Percentiles rank a stretch among this genome's conserved stretches.
phyloP scores from a whole-genome alignment of 2,888 invertebrate species.

The Andrena haemorrhoa region DNA sequence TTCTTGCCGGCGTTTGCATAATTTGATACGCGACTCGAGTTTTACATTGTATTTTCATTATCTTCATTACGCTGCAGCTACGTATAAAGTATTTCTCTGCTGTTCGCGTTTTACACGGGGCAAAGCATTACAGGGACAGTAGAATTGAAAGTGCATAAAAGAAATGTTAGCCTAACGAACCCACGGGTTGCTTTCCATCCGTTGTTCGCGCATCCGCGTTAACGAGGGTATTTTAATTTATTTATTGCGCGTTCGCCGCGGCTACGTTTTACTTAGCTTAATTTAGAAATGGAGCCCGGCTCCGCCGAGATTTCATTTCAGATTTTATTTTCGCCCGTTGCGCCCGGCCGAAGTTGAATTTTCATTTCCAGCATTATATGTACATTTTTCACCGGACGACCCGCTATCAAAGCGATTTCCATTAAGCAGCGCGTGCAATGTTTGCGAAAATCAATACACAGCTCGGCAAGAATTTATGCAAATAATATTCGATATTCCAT shows the following conservation, averaged over 20 bases:
- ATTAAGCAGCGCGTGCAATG: conserved; percentile 21
- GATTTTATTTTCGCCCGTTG: conserved; percentile 14
- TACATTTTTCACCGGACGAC: conserved; percentile 6
- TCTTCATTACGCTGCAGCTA: conserved; percentile 54
- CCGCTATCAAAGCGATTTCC: conserved; percentile 24
- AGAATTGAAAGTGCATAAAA: neutral
- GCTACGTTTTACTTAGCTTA: neutral
- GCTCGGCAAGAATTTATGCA: conserved; percentile 16
- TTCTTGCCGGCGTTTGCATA: conserved; percentile 53
- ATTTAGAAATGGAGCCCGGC: conserved; percentile 34
- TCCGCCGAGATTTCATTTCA: conserved; percentile 19
- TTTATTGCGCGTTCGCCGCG: neutral
- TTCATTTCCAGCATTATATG: conserved; percentile 27
- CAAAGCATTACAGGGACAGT: conserved; percentile 21
- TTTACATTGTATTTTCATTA: conserved; percentile 61
- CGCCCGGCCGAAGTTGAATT: neutral
- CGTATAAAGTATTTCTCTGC: conserved; percentile 30
- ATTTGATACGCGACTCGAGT: conserved; percentile 50
- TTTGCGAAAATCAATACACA: conserved; percentile 42
- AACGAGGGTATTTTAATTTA: neutral
- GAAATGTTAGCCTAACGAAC: neutral
- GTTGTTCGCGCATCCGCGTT: neutral
- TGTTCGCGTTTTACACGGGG: conserved; percentile 14
- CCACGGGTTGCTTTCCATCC: neutral
- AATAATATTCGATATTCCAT: conserved; percentile 30